phyloP scores from a whole-genome alignment of 2,888 invertebrate genomes.

The Lepidonotus clava region DNA sequence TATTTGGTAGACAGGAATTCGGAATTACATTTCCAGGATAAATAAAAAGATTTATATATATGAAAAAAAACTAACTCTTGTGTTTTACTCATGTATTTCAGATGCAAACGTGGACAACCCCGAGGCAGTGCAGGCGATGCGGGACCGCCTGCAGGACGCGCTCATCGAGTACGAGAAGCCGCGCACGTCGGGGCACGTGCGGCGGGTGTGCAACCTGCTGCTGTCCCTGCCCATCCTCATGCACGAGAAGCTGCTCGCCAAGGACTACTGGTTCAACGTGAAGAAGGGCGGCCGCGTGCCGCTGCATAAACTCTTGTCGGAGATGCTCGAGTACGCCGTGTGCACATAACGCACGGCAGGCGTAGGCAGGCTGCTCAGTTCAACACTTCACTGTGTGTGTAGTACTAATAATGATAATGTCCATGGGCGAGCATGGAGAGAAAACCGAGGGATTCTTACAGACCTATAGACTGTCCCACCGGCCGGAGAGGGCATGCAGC shows the following conservation, averaged over 20 bases:
- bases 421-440: too few species aligned
- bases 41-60: too few species aligned
- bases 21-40: too few species aligned
- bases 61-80: too few species aligned
- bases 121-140: constrained; percentile 90
- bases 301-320: constrained; percentile 97
- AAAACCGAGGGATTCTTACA: too few species aligned
- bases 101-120: constrained; percentile 94
- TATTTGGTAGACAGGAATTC: too few species aligned
- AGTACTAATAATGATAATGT: too few species aligned
- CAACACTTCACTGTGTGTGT: constrained; percentile 29
- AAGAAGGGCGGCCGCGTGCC: constrained; percentile 93
- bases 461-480: too few species aligned
- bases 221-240: constrained; percentile 93
- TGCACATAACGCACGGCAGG: constrained; percentile 51
- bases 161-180: constrained; percentile 91
- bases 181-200: constrained; percentile 84
- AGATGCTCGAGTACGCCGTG: constrained; percentile 90
- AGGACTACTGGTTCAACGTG: constrained; percentile 93
- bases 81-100: too few species aligned
- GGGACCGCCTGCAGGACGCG: constrained; percentile 92
- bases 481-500: too few species aligned
- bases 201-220: constrained; percentile 88
- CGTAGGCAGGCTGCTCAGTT: constrained; percentile 21
- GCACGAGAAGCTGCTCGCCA: constrained; percentile 93